Evolutionary conservation across 1,140 invertebrate species (phyloP).

Genomic region (Pollicipes pollicipes): DNA sequence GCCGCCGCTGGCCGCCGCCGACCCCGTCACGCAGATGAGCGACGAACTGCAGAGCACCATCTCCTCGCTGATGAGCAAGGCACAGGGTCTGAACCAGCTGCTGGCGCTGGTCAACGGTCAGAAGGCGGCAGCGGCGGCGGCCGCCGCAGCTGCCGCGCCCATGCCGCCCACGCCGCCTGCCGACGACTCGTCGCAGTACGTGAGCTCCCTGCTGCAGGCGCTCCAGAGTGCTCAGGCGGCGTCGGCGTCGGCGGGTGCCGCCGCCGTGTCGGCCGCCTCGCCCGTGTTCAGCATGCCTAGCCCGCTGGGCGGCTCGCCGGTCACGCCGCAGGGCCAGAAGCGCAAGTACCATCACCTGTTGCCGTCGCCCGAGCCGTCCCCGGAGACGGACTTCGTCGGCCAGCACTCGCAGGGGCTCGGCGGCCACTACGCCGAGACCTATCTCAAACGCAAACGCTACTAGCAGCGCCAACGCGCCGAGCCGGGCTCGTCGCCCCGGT

Average conservation of each 20-base stretch:
- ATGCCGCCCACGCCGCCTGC: conserved; percentile 12
- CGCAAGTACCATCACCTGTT: conserved; percentile 31
- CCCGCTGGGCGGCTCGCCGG: conserved; percentile 1
- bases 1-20: conserved; percentile 9
- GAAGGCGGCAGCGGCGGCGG: conserved; percentile 12
- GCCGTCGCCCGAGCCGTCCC: conserved; percentile 34
- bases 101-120: conserved; percentile 19
- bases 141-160: conserved; percentile 9
- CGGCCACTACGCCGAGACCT: conserved; percentile 38
- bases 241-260: conserved; percentile 17
- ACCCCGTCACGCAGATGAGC: conserved; percentile 10
- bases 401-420: conserved; percentile 38
- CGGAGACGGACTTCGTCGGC: conserved; percentile 34
- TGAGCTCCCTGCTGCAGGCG: conserved; percentile 3
- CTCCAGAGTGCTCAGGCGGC: conserved; percentile 12
- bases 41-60: conserved; percentile 25
- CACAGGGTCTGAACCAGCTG: conserved; percentile 24
- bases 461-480: not conserved
- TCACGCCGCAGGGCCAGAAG: conserved; percentile 30
- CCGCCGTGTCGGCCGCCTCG: conserved; percentile 7
- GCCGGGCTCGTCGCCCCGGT: too few relatives aligned
- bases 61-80: conserved; percentile 24
- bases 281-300: not conserved
- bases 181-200: conserved; percentile 11
- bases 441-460: conserved; percentile 27